Base-by-base conservation (phyloP, 2,113 vertebrate species). In the Noctilio leporinus region DNA sequence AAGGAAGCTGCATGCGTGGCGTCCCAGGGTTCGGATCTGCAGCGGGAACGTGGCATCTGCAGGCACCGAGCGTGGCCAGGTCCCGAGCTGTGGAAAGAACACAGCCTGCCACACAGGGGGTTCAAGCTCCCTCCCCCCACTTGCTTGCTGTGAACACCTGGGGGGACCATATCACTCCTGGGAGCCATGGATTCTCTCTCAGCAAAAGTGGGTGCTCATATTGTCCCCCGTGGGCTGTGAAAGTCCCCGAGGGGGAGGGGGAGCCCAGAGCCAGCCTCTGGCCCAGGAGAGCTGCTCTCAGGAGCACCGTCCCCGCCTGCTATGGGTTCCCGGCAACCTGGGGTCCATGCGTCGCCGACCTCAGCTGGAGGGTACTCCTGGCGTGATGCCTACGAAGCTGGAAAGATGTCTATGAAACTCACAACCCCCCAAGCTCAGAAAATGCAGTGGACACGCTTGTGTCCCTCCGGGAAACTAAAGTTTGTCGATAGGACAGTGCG, bases 1-100 rank as follows among this genome's bases (percentile, higher is more conserved):
- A 7, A 86, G 77, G 83, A 20, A 17, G 35, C 12, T 15, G 4
- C 20, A 0, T 7, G 84, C 0, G 0, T 6, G 3, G 2, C 8
- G 40, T 35, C 45, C 62, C 2, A 11, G 64, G 11, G 28, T 9
- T 7, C 1, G 70, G 70, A 64, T 30, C 24, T 51, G 67, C 26
- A 4, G n/a, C n/a, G 6, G 1, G 75, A 26, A 3, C 72, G 65
- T 7, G 5, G 47, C 0, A 0, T 53, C 4, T 6, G 40, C 5
- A 5, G 2, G 47, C 72, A 51, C 49, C 2, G 1, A 6, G 19
- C 14, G 33, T 53, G 95, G 53, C 10, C 24, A 49, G 15, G 51
- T 6, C 22, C 14, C 8, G 0, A 0, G 26, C 10, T 1, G 38
- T 2, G 24, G 43, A 8, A 22, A 78, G 73, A 40, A 10, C 26